Base-by-base conservation (phyloP, 2,797 vertebrate species). In the Coccyzus lansbergi region DNA sequence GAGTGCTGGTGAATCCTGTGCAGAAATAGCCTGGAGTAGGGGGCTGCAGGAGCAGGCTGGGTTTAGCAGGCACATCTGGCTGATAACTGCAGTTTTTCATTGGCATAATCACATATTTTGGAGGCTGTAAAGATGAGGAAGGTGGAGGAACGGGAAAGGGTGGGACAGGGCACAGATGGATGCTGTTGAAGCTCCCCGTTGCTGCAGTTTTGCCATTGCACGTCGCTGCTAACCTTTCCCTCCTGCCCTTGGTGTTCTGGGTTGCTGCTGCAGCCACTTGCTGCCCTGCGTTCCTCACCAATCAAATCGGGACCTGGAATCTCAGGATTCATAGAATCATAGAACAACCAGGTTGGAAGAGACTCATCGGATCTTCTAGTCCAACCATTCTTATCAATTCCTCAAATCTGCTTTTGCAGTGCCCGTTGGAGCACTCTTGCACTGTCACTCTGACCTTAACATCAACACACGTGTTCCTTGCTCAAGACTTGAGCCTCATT, bases 261-360 rank as follows among this genome's bases (percentile, higher is more conserved):
- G 38, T 38, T 38, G 38, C 38, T 22, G 7, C 0, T 1, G n/a
- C 36, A 53, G 76, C 60, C 2, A 0, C 51, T 59, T 1, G 0
- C 6, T 59, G 63, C 21, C 69, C 51, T 1, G 1, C 26, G 56
- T 17, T 68, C 5, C 0, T 49, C 72, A 71, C 69, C 38, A 38
- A 34, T 70, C 53, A 71, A 67, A 51, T 64, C 51, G 8, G 40
- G 64, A 64, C 22, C 25, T 2, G 26, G 40, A 15, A 68, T 64
- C 60, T 51, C 26, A 1, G 44, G n/a, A n/a, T n/a, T n/a, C n/a
- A n/a, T n/a, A n/a, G n/a, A n/a, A n/a, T n/a, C n/a, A n/a, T n/a
- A n/a, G n/a, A n/a, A n/a, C n/a, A n/a, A n/a, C n/a, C n/a, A n/a
- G n/a, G n/a, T n/a, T n/a, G n/a, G n/a, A n/a, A n/a, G n/a, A n/a